Base-by-base conservation (phyloP, 2,113 vertebrate genomes). In the Aptenodytes forsteri region DNA sequence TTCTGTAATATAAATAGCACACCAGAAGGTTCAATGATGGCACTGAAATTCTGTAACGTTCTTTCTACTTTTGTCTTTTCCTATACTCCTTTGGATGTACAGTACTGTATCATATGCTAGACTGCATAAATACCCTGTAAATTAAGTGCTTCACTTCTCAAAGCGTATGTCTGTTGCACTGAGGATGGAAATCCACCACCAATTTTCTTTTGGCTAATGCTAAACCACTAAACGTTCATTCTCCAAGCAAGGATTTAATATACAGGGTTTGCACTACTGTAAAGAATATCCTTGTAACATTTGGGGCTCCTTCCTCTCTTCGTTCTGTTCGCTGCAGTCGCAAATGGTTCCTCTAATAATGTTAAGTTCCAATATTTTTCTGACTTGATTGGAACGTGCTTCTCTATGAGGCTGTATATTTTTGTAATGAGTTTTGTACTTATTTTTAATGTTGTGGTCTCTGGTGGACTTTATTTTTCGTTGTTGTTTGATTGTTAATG, bases 391-490 rank as follows among this genome's bases (percentile, higher is more conserved):
- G 98, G 98, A 98, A 98, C 98, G 89, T 98, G 98, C 99, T 99
- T 99, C 99, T 99, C 98, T 99, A 99, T 98, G 98, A 99, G 99
- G 99, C 99, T 99, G 99, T 99, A 98, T 99, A 99, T 99, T 99
- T 99, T 99, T 99, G 98, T 99, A 99, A 98, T 98, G 97, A 98
- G 99, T 99, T 99, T 98, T 99, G 98, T 99, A 99, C 98, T 99
- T 99, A 98, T 99, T 99, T 98, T 99, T 98, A 97, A 97, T 98
- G 98, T 99, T 93, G 98, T 98, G 97, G 97, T 98, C 98, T 98
- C 98, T 97, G 93, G 98, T 98, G 98, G 98, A 98, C 98, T 98
- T 91, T 97, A 98, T 98, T 98, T 98, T 98, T 98, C 90, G 98
- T 99, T 89, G 95, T 97, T 97, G 96, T 98, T 99, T 98, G 98